A percentile compares a stretch with the other conserved stretches of the same genome.
phyloP scores from a whole-genome alignment of 2,888 invertebrate genomes.

The Hemistola chrysoprasaria region DNA sequence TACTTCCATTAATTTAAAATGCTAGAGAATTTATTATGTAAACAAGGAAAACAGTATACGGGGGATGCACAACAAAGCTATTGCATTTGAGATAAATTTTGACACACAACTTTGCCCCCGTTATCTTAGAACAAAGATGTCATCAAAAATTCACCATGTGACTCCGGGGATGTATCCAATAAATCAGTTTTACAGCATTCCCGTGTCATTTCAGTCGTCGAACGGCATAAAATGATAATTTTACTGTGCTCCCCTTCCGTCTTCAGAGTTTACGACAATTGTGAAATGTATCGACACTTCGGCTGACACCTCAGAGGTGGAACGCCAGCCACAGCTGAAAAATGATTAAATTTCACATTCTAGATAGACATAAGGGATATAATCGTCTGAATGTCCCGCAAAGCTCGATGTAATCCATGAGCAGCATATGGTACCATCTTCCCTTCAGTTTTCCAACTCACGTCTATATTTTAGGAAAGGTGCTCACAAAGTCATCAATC shows the following conservation, averaged over 20 bases:
- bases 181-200: conserved; percentile 82
- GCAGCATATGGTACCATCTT: conserved; percentile 64
- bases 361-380: conserved; percentile 39
- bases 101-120: conserved; percentile 36
- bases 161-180: conserved; percentile 76
- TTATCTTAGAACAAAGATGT: conserved; percentile 72
- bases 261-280: conserved; percentile 80
- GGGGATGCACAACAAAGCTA: conserved; percentile 1
- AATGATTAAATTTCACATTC: conserved; percentile 36
- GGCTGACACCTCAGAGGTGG: conserved; percentile 73
- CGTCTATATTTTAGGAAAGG: conserved; percentile 65
- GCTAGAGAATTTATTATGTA: background rate
- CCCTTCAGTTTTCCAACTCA: conserved; percentile 39
- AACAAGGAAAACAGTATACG: background rate
- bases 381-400: conserved; percentile 35
- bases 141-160: conserved; percentile 79
- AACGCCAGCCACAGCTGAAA: conserved; percentile 36
- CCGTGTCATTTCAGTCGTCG: conserved; percentile 81
- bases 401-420: conserved; percentile 39
- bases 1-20: background rate
- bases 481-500: conserved; percentile 67
- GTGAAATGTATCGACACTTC: conserved; percentile 82
- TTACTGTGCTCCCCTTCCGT: conserved; percentile 80
- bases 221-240: conserved; percentile 82
- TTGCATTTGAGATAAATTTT: conserved; percentile 4